These are phyloP conservation scores for Schizothorax lantsangensis DNA, from an alignment of 2,797 vertebrate genomes.

Conservation along the genomic window DNA sequence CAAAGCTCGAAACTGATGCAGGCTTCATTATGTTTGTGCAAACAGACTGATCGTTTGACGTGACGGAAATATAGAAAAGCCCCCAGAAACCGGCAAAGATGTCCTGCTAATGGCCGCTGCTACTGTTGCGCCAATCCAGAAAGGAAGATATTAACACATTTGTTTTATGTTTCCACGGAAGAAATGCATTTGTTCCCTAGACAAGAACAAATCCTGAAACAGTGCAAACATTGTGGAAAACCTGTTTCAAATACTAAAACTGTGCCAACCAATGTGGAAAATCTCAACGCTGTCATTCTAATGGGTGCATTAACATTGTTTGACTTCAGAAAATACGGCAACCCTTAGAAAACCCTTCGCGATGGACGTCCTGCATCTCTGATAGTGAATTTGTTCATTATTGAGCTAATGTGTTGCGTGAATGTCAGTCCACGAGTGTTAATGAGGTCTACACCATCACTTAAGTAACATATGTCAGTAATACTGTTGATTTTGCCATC, in stretches of 20 bases:
- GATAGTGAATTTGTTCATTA: constrained; percentile 12
- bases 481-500: constrained; percentile 32
- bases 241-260: constrained; percentile 27
- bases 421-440: constrained; percentile 19
- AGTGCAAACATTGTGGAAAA: constrained; percentile 30
- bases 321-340: constrained; percentile 42
- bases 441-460: constrained; percentile 17
- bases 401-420: constrained; percentile 25
- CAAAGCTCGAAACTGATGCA: constrained; percentile 17
- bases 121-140: not conserved
- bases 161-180: constrained; percentile 19
- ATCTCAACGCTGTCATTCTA: constrained; percentile 32
- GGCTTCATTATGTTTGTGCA: not conserved
- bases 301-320: constrained; percentile 56
- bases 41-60: not conserved
- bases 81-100: not conserved
- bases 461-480: constrained; percentile 11
- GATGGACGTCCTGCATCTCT: not conserved
- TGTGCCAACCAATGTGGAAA: constrained; percentile 26
- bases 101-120: constrained; percentile 9
- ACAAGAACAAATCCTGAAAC: constrained; percentile 24
- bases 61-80: not conserved
- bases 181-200: constrained; percentile 37
- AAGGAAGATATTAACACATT: constrained; percentile 11
- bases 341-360: not conserved